These are phyloP conservation scores for Ctenopoma multispine DNA, from an alignment of 2,797 vertebrate species.

Conservation along the genomic window DNA sequence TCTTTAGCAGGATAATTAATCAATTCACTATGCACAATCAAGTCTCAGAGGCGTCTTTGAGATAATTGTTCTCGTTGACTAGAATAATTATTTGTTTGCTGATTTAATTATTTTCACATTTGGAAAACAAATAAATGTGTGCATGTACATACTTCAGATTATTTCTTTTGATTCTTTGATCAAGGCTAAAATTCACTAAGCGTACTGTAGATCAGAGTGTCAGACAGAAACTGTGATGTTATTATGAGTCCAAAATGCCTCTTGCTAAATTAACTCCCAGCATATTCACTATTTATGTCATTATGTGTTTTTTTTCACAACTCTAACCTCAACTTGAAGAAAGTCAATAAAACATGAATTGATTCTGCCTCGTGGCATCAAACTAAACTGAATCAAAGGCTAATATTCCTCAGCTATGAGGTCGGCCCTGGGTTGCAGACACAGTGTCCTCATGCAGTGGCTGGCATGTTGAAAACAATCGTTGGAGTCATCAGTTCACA, in stretches of 20 bases:
- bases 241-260: slow-evolving; percentile 32
- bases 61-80: slow-evolving; percentile 90
- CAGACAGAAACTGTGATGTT: slow-evolving; percentile 15
- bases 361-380: slow-evolving; percentile 75
- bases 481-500: slow-evolving; percentile 57
- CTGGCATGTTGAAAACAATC: slow-evolving; percentile 75
- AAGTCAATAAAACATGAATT: slow-evolving; percentile 74
- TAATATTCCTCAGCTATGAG: slow-evolving; percentile 76
- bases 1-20: slow-evolving; percentile 87
- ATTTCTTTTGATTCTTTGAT: slow-evolving; percentile 28
- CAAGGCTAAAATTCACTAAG: slow-evolving; percentile 35
- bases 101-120: slow-evolving; percentile 88
- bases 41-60: slow-evolving; percentile 88
- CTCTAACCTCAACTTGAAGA: slow-evolving; percentile 63
- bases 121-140: slow-evolving; percentile 82
- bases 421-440: slow-evolving; percentile 73
- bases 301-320: slow-evolving; percentile 50
- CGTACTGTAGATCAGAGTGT: not conserved
- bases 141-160: slow-evolving; percentile 40
- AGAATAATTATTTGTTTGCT: slow-evolving; percentile 91
- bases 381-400: slow-evolving; percentile 73
- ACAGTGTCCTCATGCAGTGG: slow-evolving; percentile 62
- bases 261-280: slow-evolving; percentile 43
- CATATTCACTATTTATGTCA: slow-evolving; percentile 52
- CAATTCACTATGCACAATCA: slow-evolving; percentile 84